phyloP scores from a whole-genome alignment of 2,888 invertebrate species.

The Epistrophe eligans region DNA sequence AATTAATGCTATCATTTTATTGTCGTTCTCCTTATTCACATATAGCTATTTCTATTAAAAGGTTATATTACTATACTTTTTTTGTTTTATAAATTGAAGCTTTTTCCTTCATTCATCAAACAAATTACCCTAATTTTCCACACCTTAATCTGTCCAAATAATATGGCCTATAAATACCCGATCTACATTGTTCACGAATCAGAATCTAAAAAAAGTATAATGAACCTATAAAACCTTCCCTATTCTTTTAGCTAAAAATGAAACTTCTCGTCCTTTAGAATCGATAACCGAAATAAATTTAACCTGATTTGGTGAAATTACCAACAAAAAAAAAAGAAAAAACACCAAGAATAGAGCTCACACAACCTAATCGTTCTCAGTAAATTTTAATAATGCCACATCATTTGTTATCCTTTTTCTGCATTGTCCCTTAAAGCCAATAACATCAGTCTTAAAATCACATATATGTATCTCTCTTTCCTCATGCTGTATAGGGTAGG shows the following conservation, averaged over 20 bases:
- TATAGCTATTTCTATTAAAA: no score
- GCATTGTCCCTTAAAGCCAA: conserved; percentile 57
- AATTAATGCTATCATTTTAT: no score
- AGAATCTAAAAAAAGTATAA: neutral
- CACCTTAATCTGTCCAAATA: no score
- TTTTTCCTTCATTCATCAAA: no score
- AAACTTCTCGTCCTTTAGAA: conserved; percentile 35
- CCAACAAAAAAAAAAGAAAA: conserved; percentile 25
- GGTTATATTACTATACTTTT: no score
- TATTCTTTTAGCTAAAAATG: neutral
- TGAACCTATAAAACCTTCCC: conserved; percentile 20
- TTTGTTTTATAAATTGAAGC: no score
- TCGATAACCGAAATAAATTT: conserved; percentile 71
- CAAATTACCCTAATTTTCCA: no score
- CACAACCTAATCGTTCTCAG: conserved; percentile 66
- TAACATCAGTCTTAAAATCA: conserved; percentile 68
- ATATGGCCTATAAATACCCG: neutral
- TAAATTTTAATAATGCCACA: conserved; percentile 73
- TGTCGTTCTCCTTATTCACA: no score
- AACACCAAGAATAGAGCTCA: conserved; percentile 37
- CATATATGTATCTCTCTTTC: conserved; percentile 19
- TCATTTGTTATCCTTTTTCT: conserved; percentile 70
- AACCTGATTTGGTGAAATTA: conserved; percentile 50
- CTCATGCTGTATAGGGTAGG: neutral
- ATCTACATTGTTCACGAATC: neutral